Evolutionary conservation across 2,797 vertebrate genomes (phyloP).

Genomic region (Chiroxiphia lanceolata): DNA sequence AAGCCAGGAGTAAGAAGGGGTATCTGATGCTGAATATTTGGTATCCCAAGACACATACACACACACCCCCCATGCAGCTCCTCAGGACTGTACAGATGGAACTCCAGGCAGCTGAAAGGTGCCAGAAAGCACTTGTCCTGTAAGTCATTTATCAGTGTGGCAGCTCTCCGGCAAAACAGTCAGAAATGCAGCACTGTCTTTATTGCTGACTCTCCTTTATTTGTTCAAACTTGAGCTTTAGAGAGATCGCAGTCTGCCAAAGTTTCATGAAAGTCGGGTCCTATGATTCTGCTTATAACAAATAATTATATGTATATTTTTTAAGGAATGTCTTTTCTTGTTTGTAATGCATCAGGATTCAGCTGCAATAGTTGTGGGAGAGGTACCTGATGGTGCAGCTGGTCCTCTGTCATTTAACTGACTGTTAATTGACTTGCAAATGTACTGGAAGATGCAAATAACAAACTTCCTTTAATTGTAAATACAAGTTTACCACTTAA

Average conservation of each 20-base stretch:
- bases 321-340: background rate
- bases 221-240: background rate
- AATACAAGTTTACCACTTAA: background rate
- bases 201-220: background rate
- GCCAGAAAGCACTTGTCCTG: background rate
- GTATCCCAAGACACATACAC: background rate
- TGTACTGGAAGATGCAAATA: background rate
- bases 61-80: fast-evolving
- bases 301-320: background rate
- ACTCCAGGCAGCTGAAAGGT: background rate
- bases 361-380: background rate
- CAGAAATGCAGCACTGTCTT: background rate
- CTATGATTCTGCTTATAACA: background rate
- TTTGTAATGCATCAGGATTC: background rate
- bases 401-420: background rate
- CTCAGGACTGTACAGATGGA: background rate
- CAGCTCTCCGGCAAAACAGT: background rate
- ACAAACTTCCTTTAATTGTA: background rate
- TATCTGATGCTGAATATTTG: background rate
- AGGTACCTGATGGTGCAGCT: background rate
- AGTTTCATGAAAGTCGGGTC: background rate
- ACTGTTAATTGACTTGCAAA: background rate
- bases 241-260: background rate
- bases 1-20: background rate
- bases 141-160: background rate